A percentile compares a stretch with the other conserved stretches of the same genome.
Conservation (phyloP, 1,140 invertebrate species). For the Kradibia gibbosae region DNA sequence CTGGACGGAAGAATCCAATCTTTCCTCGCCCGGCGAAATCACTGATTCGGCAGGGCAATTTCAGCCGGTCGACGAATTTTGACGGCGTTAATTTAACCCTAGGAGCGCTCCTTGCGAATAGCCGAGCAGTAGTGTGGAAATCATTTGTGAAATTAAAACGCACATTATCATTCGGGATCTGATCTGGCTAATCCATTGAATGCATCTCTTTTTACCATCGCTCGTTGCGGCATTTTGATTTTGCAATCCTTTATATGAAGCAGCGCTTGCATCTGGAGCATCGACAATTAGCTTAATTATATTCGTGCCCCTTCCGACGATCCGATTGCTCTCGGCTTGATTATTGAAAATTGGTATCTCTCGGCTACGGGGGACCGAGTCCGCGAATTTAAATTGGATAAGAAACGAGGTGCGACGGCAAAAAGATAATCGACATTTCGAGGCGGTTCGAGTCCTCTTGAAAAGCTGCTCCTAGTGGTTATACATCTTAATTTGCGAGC, state of each 20-base stretch:
- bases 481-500: not conserved
- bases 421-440: not conserved
- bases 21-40: not conserved
- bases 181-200: constrained; percentile 7
- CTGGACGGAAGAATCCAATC: no score
- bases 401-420: not conserved
- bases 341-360: not conserved
- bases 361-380: not conserved
- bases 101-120: not conserved
- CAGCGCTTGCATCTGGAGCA: constrained; percentile 2
- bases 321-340: constrained; percentile 20
- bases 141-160: constrained; percentile 11
- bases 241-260: constrained; percentile 28
- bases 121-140: constrained; percentile 4
- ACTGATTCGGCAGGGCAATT: not conserved
- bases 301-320: not conserved
- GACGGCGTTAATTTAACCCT: constrained; percentile 33
- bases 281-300: constrained; percentile 22
- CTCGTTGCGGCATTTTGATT: constrained; percentile 5
- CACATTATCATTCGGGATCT: constrained; percentile 22
- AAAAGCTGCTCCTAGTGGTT: not conserved
- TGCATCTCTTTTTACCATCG: constrained; percentile 21
- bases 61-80: not conserved
- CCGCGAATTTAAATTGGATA: not conserved
- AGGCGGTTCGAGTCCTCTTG: not conserved